Conservation (phyloP, 2,888 invertebrate genomes). For the Philopedon plagiatum region DNA sequence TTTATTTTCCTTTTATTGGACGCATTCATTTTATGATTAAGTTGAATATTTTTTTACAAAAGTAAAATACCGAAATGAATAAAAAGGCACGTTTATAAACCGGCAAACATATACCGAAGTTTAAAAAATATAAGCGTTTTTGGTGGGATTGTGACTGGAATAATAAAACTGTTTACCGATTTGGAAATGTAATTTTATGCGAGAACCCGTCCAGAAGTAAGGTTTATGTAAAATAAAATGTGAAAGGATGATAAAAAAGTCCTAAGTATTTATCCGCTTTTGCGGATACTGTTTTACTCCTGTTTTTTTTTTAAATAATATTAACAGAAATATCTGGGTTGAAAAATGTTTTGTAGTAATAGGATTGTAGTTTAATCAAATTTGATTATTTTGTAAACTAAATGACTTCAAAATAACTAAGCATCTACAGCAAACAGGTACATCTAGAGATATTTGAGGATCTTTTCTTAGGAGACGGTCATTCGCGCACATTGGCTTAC, state of each 20-base stretch:
- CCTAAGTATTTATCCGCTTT: neutral
- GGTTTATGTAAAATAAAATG: slow-evolving; percentile 40
- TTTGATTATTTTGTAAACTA: no score
- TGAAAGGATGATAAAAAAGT: slow-evolving; percentile 28
- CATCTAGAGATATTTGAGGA: no score
- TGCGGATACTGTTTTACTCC: neutral
- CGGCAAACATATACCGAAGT: slow-evolving; percentile 19
- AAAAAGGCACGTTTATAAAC: slow-evolving; percentile 29
- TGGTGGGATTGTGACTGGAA: slow-evolving; percentile 35
- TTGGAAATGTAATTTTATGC: slow-evolving; percentile 42
- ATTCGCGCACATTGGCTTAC: no score
- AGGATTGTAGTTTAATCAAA: no score
- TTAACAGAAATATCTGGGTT: no score
- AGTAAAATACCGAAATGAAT: slow-evolving; percentile 22
- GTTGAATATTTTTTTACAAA: slow-evolving; percentile 1
- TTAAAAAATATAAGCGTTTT: slow-evolving; percentile 18
- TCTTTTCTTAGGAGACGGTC: no score
- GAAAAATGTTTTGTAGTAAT: no score
- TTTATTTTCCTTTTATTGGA: neutral
- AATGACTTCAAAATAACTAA: no score
- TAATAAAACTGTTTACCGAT: slow-evolving; percentile 47
- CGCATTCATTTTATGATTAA: neutral
- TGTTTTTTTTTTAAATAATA: neutral
- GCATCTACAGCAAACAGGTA: no score
- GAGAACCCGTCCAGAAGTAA: slow-evolving; percentile 39